Evolutionary conservation across 2,797 vertebrate genomes (phyloP), one percentile per base, ranked within the genome.

Genomic region (Muscicapa comitata): DNA sequence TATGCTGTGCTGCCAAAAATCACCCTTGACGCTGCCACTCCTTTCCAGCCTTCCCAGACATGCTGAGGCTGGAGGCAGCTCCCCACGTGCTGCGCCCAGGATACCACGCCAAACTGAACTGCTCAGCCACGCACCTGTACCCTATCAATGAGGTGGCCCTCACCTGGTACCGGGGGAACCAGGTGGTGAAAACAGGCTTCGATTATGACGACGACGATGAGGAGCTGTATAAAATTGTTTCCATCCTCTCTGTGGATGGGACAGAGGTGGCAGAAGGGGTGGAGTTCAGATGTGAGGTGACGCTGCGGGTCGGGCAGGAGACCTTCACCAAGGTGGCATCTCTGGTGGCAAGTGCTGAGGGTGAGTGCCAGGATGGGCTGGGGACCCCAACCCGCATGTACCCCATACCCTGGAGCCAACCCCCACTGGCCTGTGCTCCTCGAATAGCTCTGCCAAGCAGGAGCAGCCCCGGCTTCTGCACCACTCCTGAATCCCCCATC

Each of bases 1-100:
- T 38, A 6, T 2, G 45, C 35, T 25, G 26, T 1, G 7, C 48
- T 67, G 83, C 48, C 25, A 47, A n/a, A 73, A 66, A 6, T 43
- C 67, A 24, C 17, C 1, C 10, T 4, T 31, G 54, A 43, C 0
- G 0, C 4, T 12, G n/a, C 13, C 2, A 19, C 40, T 43, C 11
- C 11, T 83, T 63, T 59, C 43, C 97, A 98, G 98, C 98, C 15
- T 86, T 98, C n/a, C 98, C 98, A 1, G 95, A 97, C 37, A 48
- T 23, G 2, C 84, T 98, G 86, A 78, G 62, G 5, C 61, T 98
- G 91, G 92, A 76, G 10, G 18, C 87, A 58, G 50, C 47, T 11
- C 97, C 97, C 0, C 26, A 2, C 0, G 4, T 2, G 10, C 83
- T 94, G 77, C 57, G 6, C 38, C 74, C 85, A 0, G 93, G 93